Evolutionary conservation across 2,888 invertebrate genomes (phyloP), one percentile per base, ranked within the genome.

Genomic region (Eupithecia inturbata): DNA sequence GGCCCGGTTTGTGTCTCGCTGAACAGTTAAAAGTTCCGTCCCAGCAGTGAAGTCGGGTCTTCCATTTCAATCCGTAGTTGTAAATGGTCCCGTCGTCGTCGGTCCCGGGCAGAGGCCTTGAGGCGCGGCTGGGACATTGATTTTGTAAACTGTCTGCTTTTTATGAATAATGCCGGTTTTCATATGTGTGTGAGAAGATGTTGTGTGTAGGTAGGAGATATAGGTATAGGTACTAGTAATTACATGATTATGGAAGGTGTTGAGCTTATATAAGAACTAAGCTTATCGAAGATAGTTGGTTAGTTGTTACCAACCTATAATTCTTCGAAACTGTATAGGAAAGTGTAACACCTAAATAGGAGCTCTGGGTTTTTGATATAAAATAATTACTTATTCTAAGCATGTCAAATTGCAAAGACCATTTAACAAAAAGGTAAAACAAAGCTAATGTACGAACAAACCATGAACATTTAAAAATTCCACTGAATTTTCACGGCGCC

Each of bases 41-140:
- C 75, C 72, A 68, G 72, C 63, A 53, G 75, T 22, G 72, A 53
- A 53, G 75, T 22, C 9, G 28, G 62, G 63, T 64, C 53, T 70
- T 73, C 75, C 64, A 39, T 72, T 72, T 73, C 68, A 72, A 71
- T 73, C 68, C 49, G 70, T 64, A 39, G 70, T 64, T 68, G 72
- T 45, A 68, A 70, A 73, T 60, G 64, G 60, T 71, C 73, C 73
- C 63, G 33, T 19, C 62, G 28, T 22, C n/a, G 19, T n/a, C 63
- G 33, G 68, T 71, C 73, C 67, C 68, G 68, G 63, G 31, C 62
- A 3, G 66, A 28, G 76, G 66, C 68, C 71, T 69, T 69, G 71
- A 19, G 69, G 16, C 74, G 69, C 74, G 70, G 22, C 71, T 26
- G 57, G 62, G 28, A 64, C 72, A 74, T 70, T 70, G 77, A 71